Conservation (phyloP, 2,797 vertebrate species). For the Danio tinwini region DNA sequence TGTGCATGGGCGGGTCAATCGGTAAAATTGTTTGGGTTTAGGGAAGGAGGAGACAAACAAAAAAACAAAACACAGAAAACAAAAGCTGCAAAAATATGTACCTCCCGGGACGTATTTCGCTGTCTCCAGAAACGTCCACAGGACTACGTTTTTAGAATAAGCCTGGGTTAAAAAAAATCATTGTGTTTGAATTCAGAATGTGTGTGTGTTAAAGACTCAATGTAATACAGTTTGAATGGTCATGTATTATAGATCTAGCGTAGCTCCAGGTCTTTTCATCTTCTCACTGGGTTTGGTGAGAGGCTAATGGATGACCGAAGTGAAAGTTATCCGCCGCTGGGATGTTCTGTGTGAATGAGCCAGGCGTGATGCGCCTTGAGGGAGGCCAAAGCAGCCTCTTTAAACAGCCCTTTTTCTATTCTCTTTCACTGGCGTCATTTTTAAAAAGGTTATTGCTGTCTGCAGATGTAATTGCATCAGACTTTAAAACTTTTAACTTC, state of each 20-base stretch:
- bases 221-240: conserved; percentile 37
- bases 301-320: conserved; percentile 21
- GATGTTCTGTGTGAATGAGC: conserved; percentile 19
- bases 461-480: conserved; percentile 1
- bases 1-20: too few species aligned
- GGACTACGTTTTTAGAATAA: too few species aligned
- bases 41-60: too few species aligned
- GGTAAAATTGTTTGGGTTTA: too few species aligned
- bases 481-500: not conserved
- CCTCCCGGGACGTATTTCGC: too few species aligned
- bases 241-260: conserved; percentile 54
- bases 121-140: too few species aligned
- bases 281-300: not conserved
- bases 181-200: not conserved
- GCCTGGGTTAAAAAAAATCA: too few species aligned
- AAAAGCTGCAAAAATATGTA: too few species aligned
- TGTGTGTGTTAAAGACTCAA: not conserved
- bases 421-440: not conserved
- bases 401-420: conserved; percentile 12
- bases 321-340: conserved; percentile 31
- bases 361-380: conserved; percentile 8
- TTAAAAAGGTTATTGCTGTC: conserved; percentile 20
- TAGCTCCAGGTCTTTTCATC: conserved; percentile 26
- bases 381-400: conserved; percentile 1
- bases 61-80: too few species aligned